These are phyloP conservation scores for Sesia bembeciformis DNA, from an alignment of 2,888 invertebrate genomes.

Conservation along the genomic window DNA sequence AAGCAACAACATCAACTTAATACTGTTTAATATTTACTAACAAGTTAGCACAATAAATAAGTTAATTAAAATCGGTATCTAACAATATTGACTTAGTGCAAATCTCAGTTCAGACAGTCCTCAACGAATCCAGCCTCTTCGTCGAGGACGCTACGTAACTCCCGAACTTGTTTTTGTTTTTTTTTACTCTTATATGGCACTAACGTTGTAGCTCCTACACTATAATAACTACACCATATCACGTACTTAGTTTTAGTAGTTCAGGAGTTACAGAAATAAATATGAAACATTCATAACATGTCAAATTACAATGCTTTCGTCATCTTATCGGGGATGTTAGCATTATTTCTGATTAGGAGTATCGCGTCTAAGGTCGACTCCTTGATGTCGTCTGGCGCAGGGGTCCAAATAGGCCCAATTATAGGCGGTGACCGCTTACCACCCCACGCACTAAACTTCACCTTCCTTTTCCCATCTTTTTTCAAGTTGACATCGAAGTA, in stretches of 20 bases:
- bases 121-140: slow-evolving; percentile 44
- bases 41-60: slow-evolving; percentile 22
- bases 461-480: slow-evolving; percentile 62
- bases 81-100: slow-evolving; percentile 13
- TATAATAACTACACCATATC: slow-evolving; percentile 1
- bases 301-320: slow-evolving; percentile 27
- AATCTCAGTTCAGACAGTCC: slow-evolving; percentile 17
- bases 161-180: slow-evolving; percentile 20
- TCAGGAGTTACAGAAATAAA: background rate
- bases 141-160: slow-evolving; percentile 25
- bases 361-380: slow-evolving; percentile 46
- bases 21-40: slow-evolving; percentile 23
- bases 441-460: slow-evolving; percentile 66
- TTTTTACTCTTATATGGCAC: slow-evolving; percentile 29
- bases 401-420: slow-evolving; percentile 66
- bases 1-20: slow-evolving; percentile 11
- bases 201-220: slow-evolving; percentile 15
- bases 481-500: slow-evolving; percentile 52
- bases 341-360: slow-evolving; percentile 29
- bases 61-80: slow-evolving; percentile 15
- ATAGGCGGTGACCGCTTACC: slow-evolving; percentile 63
- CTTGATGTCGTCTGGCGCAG: slow-evolving; percentile 34
- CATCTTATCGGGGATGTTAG: slow-evolving; percentile 15
- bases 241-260: background rate
- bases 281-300: background rate